These are phyloP conservation scores for Rhodinocichla rosea DNA, from an alignment of 2,113 vertebrate species.

Conservation along the genomic window DNA sequence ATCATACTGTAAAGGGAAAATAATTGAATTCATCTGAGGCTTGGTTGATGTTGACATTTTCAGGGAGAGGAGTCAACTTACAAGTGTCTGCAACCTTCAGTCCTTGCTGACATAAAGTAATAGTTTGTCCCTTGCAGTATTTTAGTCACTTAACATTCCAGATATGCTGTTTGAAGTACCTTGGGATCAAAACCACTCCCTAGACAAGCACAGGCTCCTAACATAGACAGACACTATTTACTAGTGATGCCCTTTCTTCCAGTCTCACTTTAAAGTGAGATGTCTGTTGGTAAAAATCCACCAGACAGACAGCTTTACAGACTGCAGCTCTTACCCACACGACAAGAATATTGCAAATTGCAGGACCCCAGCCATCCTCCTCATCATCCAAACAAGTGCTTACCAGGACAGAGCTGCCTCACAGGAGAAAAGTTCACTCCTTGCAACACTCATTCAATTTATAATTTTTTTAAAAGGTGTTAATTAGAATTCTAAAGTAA, in stretches of 20 bases:
- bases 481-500: neutral
- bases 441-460: neutral
- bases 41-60: neutral
- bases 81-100: neutral
- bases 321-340: neutral
- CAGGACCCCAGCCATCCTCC: neutral
- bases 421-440: neutral
- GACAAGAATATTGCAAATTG: neutral
- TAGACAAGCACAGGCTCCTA: neutral
- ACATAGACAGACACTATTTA: neutral
- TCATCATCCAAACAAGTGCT: neutral
- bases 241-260: neutral
- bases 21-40: constrained; percentile 5
- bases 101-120: neutral
- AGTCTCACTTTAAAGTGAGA: neutral
- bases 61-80: neutral
- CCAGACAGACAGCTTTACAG: neutral
- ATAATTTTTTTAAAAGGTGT: neutral
- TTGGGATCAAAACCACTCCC: neutral
- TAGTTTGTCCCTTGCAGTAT: neutral
- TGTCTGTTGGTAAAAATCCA: neutral
- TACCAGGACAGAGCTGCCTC: neutral
- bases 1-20: neutral
- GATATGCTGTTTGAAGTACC: neutral
- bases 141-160: neutral